A percentile compares a stretch with the other conserved stretches of the same genome.
Conservation (phyloP, 2,113 vertebrate species). For the Mobula birostris region DNA sequence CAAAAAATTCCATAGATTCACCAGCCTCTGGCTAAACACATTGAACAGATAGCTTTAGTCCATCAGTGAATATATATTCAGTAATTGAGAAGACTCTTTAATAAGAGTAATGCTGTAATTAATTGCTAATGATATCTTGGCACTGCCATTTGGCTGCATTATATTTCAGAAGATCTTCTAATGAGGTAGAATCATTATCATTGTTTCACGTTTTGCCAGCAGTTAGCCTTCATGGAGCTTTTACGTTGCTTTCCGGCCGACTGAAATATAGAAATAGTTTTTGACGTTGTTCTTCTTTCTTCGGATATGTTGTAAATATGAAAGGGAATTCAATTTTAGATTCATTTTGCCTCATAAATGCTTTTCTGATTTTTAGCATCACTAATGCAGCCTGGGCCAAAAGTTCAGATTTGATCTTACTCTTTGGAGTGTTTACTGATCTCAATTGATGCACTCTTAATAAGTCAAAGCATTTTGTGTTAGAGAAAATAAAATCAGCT, state of each 20-base stretch:
- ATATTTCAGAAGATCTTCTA: neutral
- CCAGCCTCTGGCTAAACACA: too few species aligned
- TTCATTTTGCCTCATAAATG: neutral
- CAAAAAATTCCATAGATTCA: too few species aligned
- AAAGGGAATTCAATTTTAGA: neutral
- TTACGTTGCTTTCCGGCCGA: neutral
- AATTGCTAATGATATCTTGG: neutral
- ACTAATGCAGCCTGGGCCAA: neutral
- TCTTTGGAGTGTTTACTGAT: neutral
- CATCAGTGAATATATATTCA: neutral
- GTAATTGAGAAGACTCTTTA: neutral
- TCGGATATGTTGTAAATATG: neutral
- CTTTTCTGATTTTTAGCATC: neutral
- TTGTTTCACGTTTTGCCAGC: neutral
- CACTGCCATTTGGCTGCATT: neutral
- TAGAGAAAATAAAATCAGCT: neutral
- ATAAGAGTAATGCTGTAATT: neutral
- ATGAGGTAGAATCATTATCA: neutral
- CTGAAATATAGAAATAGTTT: slow-evolving; percentile 12
- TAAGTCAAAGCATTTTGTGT: neutral
- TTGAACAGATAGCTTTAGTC: neutral
- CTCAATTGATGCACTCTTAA: neutral
- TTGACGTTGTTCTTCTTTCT: neutral
- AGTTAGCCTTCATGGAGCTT: neutral
- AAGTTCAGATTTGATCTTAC: neutral